Evolutionary conservation across 2,888 invertebrate species (phyloP).

Genomic region (Chrysolina oricalcia): DNA sequence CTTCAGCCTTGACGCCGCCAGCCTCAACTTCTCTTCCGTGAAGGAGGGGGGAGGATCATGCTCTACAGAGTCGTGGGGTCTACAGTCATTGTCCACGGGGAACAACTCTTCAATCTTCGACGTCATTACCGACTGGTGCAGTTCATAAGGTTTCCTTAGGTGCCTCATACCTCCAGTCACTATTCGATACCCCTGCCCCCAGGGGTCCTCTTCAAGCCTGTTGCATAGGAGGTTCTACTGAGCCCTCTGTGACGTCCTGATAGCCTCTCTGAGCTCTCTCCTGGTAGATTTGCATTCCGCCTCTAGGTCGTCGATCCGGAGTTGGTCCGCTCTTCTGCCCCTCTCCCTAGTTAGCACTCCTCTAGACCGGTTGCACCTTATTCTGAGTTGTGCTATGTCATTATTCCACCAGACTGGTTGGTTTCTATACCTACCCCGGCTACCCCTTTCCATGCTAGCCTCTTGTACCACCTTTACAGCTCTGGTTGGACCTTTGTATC

Average conservation of each 20-base stretch:
- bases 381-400: background rate
- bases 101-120: background rate
- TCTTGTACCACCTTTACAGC: slow-evolving; percentile 1
- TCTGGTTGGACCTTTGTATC: background rate
- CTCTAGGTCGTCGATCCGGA: no score
- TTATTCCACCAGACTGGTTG: background rate
- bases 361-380: no score
- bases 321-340: no score
- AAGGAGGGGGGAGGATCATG: background rate
- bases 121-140: background rate
- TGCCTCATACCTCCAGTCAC: background rate
- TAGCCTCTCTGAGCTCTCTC: no score
- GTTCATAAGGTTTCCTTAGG: background rate
- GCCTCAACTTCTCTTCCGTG: background rate
- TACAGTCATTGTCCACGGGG: background rate
- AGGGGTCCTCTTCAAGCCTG: no score
- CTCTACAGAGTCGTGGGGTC: no score
- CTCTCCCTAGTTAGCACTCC: no score
- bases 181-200: slow-evolving; percentile 4
- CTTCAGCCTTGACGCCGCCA: background rate
- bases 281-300: no score
- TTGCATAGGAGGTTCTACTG: no score
- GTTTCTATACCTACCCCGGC: background rate
- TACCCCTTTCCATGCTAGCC: background rate
- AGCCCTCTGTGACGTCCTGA: no score